Evolutionary conservation across 2,113 vertebrate genomes (phyloP), one percentile per base, ranked within the genome.

Genomic region (Polyodon spathula): DNA sequence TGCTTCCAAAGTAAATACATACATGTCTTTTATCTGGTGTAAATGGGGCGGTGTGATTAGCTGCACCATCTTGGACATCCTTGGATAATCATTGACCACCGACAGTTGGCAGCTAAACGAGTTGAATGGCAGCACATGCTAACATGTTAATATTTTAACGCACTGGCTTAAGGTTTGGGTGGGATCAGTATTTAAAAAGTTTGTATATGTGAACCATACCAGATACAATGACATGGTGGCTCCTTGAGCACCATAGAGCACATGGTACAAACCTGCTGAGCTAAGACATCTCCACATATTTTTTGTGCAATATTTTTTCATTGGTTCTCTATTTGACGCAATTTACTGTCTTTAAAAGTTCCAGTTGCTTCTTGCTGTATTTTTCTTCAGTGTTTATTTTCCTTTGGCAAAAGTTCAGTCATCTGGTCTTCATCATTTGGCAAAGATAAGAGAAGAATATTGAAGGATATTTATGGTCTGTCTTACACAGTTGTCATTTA

Each of bases 351-450:
- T 61, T 10, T 40, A 41, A 50, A 60, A 60, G 63, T 6, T 64
- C n/a, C 58, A 64, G 63, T 15, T 3, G 41, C 46, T 39, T 44
- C 7, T 6, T 39, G 6, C 16, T 42, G 54, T 52, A 61, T 66
- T 66, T 61, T 61, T 66, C 53, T 61, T 50, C 16, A 14, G 37
- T 55, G 64, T 60, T 61, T 66, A 61, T 61, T 66, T 66, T 61
- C 59, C 40, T 50, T 51, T 66, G 64, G 64, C 64, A 51, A 17
- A 60, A 15, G 64, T 61, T 61, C 64, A 50, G 40, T 66, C 53
- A 53, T 61, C 64, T 66, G 64, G 37, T 41, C 42, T 61, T 4
- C 40, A 66, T 66, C 64, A 66, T 56, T 46, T 46, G 53, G 53
- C 40, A 40, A 37, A 52, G 37, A 14, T 55, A 61, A 37, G 56